Conservation (phyloP, 1,140 invertebrate species). For the Parapsyche elsis region DNA sequence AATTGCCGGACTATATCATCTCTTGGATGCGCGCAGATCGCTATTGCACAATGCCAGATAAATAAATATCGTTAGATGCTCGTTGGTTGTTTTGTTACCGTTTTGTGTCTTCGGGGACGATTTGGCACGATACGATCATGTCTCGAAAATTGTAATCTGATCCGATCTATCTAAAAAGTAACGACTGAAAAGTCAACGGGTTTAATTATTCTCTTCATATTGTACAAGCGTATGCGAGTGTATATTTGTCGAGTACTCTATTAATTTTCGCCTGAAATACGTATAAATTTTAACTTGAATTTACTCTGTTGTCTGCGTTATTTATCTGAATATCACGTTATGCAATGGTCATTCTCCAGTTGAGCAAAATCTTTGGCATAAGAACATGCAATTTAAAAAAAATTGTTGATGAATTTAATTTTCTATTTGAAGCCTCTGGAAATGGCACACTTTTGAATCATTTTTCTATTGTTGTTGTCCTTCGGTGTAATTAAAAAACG, state of each 20-base stretch:
- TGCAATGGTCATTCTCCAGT: background rate
- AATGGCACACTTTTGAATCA: too few species aligned
- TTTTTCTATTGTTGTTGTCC: too few species aligned
- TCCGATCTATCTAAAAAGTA: background rate
- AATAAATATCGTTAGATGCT: background rate
- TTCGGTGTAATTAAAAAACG: too few species aligned
- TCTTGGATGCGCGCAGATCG: background rate
- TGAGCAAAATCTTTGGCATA: too few species aligned
- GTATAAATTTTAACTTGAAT: background rate
- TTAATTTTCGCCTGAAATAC: background rate
- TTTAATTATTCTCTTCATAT: too few species aligned
- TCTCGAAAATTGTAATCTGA: background rate
- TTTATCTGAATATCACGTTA: background rate
- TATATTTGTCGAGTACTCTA: background rate
- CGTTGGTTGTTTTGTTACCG: background rate
- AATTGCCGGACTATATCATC: conserved; percentile 6
- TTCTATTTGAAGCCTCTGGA: too few species aligned
- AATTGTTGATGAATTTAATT: too few species aligned
- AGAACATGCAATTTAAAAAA: too few species aligned
- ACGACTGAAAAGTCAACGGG: too few species aligned
- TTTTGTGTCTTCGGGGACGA: background rate
- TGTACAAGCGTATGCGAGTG: too few species aligned
- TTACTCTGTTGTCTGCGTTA: background rate
- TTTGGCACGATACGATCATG: background rate
- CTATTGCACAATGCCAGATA: background rate